phyloP scores from a whole-genome alignment of 37 sponge, comb jelly and placozoan genomes.

The Oscarella lobularis region DNA sequence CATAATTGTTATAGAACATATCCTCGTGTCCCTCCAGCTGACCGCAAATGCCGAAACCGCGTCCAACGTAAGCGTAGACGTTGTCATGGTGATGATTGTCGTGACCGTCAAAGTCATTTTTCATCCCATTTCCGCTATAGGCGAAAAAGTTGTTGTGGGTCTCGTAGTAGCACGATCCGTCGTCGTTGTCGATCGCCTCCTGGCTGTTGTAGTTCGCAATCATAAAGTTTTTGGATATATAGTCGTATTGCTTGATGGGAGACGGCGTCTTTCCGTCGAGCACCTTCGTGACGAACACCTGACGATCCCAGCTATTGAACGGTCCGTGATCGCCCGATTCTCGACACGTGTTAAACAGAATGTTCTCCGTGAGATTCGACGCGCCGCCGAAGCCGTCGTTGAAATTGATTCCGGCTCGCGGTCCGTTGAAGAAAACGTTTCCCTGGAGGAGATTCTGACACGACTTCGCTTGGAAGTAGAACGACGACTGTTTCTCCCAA shows the following conservation, averaged over 20 bases:
- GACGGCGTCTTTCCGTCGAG: slow-evolving; percentile 3
- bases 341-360: slow-evolving; percentile 5
- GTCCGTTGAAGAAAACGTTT: slow-evolving; percentile 3
- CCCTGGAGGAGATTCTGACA: slow-evolving; percentile 1
- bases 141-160: slow-evolving; percentile 1
- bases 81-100: slow-evolving; percentile 27
- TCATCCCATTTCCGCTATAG: slow-evolving; percentile 27
- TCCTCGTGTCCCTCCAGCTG: slow-evolving; percentile 44
- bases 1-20: slow-evolving; percentile 37
- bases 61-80: slow-evolving; percentile 23
- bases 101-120: slow-evolving; percentile 32
- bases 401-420: slow-evolving; percentile 53
- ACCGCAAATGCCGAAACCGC: slow-evolving; percentile 19
- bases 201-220: slow-evolving; percentile 9
- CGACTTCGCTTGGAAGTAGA: slow-evolving; percentile 9
- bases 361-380: slow-evolving; percentile 5
- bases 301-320: slow-evolving; percentile 8
- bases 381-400: slow-evolving; percentile 74
- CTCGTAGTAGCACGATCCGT: neutral
- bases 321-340: slow-evolving; percentile 8
- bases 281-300: slow-evolving; percentile 9
- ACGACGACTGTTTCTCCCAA: slow-evolving; percentile 11
- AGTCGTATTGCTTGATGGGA: neutral
- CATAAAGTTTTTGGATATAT: slow-evolving; percentile 2
- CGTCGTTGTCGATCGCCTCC: slow-evolving; percentile 9